These are phyloP conservation scores for Glareola pratincola DNA, from an alignment of 2,113 vertebrate genomes.

Conservation along the genomic window DNA sequence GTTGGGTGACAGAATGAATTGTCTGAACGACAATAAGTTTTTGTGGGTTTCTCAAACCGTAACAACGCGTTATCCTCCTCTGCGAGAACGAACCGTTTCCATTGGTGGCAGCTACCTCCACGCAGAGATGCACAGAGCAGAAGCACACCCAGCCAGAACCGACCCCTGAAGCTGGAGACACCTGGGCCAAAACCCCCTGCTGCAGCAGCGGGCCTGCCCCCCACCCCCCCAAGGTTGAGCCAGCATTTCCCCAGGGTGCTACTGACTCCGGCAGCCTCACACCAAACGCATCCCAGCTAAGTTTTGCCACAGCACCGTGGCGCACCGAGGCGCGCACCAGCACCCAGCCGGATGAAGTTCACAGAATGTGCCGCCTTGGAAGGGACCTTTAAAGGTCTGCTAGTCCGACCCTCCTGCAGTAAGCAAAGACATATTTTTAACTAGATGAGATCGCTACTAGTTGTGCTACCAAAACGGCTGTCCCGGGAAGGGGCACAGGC, in stretches of 20 bases:
- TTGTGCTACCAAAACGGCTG: neutral
- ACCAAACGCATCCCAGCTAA: no score
- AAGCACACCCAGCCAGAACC: rapidly evolving
- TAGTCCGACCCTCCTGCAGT: no score
- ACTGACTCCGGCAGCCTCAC: neutral
- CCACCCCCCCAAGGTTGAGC: rapidly evolving
- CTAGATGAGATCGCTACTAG: no score
- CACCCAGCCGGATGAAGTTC: neutral
- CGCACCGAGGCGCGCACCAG: rapidly evolving
- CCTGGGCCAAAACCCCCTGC: neutral
- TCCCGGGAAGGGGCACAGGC: neutral
- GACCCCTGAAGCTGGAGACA: rapidly evolving
- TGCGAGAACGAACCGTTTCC: rapidly evolving
- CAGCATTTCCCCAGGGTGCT: rapidly evolving
- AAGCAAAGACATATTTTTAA: no score
- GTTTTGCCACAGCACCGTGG: neutral
- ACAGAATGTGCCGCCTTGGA: no score
- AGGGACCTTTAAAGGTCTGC: no score
- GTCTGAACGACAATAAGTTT: neutral
- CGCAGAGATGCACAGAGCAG: rapidly evolving
- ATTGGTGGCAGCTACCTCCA: rapidly evolving
- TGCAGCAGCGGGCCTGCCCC: neutral
- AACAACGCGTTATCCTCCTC: neutral
- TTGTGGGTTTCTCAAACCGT: neutral
- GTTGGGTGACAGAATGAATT: neutral